phyloP scores from a whole-genome alignment of 2,888 invertebrate genomes.

The Ramazzottius varieornatus region DNA sequence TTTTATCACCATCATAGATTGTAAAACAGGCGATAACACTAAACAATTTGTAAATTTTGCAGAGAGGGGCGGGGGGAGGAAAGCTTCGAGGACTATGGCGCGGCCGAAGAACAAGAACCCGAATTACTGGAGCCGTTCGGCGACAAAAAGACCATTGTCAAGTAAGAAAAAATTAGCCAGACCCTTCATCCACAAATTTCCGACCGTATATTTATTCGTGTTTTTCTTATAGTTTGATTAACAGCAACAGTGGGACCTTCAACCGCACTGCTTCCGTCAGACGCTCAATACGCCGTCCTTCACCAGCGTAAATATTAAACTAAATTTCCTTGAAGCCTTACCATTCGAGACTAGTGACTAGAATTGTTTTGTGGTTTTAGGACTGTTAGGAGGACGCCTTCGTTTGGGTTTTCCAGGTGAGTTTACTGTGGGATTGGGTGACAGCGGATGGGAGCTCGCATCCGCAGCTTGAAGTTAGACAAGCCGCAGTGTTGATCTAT shows the following conservation, averaged over 20 bases:
- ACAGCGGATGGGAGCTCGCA: too few relatives aligned
- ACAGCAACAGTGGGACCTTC: background rate
- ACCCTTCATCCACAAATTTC: too few relatives aligned
- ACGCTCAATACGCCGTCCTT: conserved; percentile 1
- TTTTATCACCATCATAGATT: too few relatives aligned
- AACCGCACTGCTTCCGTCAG: background rate
- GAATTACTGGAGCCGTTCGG: background rate
- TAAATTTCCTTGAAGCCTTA: too few relatives aligned
- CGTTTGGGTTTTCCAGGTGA: too few relatives aligned
- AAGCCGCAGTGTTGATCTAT: too few relatives aligned
- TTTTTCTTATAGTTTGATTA: too few relatives aligned
- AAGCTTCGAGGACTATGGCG: background rate
- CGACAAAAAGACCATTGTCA: background rate
- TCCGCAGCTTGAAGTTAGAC: too few relatives aligned
- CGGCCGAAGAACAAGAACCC: background rate
- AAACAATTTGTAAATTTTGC: background rate
- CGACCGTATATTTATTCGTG: too few relatives aligned
- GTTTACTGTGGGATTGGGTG: too few relatives aligned
- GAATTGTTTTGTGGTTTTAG: background rate
- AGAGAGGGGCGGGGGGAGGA: background rate
- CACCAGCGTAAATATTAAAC: background rate
- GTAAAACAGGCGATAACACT: too few relatives aligned
- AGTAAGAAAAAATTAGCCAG: background rate
- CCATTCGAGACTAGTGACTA: background rate
- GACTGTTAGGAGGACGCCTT: background rate